Base-by-base conservation (phyloP, 2,888 invertebrate genomes). In the Halictus ligatus region DNA sequence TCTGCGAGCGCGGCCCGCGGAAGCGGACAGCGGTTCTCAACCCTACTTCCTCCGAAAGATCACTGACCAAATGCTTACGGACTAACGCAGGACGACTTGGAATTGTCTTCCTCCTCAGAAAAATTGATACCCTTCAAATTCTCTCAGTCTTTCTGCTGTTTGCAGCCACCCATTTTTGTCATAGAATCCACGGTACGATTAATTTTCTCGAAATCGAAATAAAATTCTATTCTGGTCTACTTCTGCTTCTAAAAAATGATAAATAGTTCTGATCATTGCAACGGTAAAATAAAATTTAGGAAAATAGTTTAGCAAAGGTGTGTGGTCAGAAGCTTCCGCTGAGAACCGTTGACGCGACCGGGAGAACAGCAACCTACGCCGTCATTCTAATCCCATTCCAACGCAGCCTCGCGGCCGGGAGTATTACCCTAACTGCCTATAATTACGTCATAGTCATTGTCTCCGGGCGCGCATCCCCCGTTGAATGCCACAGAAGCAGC, bases 371-470 rank as follows among this genome's bases (percentile, higher is more conserved):
- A 40, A 69, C 58, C 71, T 54, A 12, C 50, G 13, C 78, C 83
- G 79, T 84, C 81, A 76, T 86, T 89, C 88, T 90, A 83, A 81
- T 89, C 85, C 86, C 90, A 88, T 91, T 90, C 92, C 89, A 91
- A 89, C 92, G 92, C 92, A 89, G 87, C 89, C 90, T 89, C 90
- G 82, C 88, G 88, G 87, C 89, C 88, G 64, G 92, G 91, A 91
- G 93, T 93, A 94, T 94, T 93, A 93, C 92, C 92, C 94, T 93
- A 93, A 94, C 93, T 91, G 92, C 90, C 92, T 92, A 89, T 94
- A 94, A 94, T 94, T 94, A 93, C 92, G 92, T 93, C 93, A 93
- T 93, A 92, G 92, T 93, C 93, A 94, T 94, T 94, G 93, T 93
- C 92, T 91, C 81, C 89, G 87, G 81, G 81, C 83, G 87, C 90